Base-by-base conservation (phyloP, 1,140 invertebrate species). In the Drosophila funebris region DNA sequence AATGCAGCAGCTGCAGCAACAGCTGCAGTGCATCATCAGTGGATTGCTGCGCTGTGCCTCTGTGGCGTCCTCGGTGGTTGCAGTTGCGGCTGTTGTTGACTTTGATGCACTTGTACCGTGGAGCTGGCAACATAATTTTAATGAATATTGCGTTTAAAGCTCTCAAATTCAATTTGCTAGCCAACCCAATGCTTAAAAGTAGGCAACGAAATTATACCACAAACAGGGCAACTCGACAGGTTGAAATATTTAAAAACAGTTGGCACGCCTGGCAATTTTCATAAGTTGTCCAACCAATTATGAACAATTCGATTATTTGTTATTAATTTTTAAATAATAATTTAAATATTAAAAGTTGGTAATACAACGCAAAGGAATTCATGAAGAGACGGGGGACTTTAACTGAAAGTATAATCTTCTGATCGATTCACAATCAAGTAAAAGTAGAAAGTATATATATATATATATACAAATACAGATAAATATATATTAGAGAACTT, bases 111-210 rank as follows among this genome's bases (percentile, higher is more conserved):
- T 57, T 57, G 61, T 52, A 36, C 20, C 5, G 29, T 9, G 22
- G 33, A 14, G n/a, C 33, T 27, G 29, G 29, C 52, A 57, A 61
- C 73, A 85, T 67, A 63, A 77, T 74, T 77, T 70, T 85, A 84
- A 84, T 85, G 69, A 70, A 85, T 73, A 77, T 84, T 85, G 58
- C 61, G 79, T 66, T 77, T 73, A 72, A 62, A 41, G 53, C 63
- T 39, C 20, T 33, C 36, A 73, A 84, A 84, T 84, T 79, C 46
- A 72, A 84, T 72, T 78, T 56, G 52, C 50, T 27, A 22, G 41
- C 14, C 11, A 14, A 18, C 5, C 16, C 36, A 39, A 36, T 56
- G 63, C 29, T 33, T 33, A 37, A 67, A 60, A 46, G 62, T 27
- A 36, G 31, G 63, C n/a, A 37, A 52, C 9, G 1, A 27, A 36